phyloP scores from a whole-genome alignment of 2,113 vertebrate genomes.

The Labeo rohita region DNA sequence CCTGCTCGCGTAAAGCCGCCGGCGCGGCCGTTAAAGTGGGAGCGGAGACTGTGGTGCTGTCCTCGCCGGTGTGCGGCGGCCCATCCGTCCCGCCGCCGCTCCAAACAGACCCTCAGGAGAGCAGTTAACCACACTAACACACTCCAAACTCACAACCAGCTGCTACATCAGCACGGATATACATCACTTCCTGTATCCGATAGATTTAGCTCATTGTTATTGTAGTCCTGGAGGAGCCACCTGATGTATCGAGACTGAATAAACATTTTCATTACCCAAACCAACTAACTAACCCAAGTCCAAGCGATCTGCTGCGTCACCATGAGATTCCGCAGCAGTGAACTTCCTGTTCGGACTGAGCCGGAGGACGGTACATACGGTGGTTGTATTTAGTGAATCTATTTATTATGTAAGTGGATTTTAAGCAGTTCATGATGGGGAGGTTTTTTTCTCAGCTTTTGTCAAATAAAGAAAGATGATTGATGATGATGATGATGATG shows the following conservation, averaged over 20 bases:
- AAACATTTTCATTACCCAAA: background rate
- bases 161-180: too few relatives aligned
- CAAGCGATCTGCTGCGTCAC: background rate
- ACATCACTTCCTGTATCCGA: background rate
- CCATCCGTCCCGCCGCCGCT: constrained; percentile 59
- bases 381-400: constrained; percentile 71
- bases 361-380: background rate
- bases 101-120: constrained; percentile 83
- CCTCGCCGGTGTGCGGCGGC: constrained; percentile 55
- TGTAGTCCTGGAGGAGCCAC: background rate
- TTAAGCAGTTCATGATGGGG: constrained; percentile 68
- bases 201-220: background rate
- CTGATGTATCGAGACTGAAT: background rate
- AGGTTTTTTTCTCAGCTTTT: constrained; percentile 76
- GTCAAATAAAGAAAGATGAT: constrained; percentile 7
- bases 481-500: background rate
- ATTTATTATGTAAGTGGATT: constrained; percentile 82
- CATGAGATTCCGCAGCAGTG: background rate
- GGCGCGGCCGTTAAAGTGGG: constrained; percentile 11
- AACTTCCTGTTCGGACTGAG: background rate
- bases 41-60: constrained; percentile 67
- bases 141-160: background rate
- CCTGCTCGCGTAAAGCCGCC: constrained; percentile 85
- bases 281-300: background rate
- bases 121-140: constrained; percentile 80